A percentile compares a stretch with the other conserved stretches of the same genome.
phyloP scores from a whole-genome alignment of 2,797 vertebrate genomes.

The Trachops cirrhosus region DNA sequence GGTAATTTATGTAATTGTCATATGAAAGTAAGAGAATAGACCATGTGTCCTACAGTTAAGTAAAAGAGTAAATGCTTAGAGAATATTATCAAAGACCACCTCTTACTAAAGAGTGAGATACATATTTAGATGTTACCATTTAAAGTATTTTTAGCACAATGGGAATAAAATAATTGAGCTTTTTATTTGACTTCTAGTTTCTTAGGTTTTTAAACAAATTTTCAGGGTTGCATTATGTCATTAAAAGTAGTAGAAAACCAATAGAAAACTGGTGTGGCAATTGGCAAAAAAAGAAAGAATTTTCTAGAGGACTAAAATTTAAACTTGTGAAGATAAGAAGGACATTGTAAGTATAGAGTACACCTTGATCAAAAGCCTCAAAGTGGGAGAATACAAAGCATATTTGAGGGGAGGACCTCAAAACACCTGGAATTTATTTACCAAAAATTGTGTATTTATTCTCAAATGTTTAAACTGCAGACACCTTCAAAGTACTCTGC shows the following conservation, averaged over 20 bases:
- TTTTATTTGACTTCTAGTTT: background rate
- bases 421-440: background rate
- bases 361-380: background rate
- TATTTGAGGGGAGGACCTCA: background rate
- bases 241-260: background rate
- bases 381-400: background rate
- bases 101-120: background rate
- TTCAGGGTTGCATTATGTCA: background rate
- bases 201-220: background rate
- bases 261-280: background rate
- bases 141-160: background rate
- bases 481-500: background rate
- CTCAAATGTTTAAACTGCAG: background rate
- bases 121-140: background rate
- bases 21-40: background rate
- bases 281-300: background rate
- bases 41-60: background rate
- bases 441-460: background rate
- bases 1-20: background rate
- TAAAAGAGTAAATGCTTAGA: background rate
- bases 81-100: background rate
- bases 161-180: background rate
- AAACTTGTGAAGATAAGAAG: background rate
- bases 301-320: background rate
- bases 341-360: background rate